Base-by-base conservation (phyloP, 1,140 invertebrate species). In the Gonatopus flavifemur region DNA sequence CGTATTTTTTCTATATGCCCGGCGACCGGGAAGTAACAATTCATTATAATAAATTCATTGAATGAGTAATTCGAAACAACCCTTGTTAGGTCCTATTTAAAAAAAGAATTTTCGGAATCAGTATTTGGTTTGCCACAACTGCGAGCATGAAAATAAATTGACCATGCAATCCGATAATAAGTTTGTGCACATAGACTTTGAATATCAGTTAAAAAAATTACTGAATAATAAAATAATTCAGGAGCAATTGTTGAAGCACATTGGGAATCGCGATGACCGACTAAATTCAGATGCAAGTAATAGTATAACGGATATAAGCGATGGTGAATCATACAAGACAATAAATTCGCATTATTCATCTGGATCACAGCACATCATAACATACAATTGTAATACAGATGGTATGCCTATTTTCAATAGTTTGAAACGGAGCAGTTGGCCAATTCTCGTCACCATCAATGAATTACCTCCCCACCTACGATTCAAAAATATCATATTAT, bases 141-240 rank as follows among this genome's bases (percentile, higher is more conserved):
- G n/a, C n/a, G n/a, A n/a, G n/a, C n/a, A n/a, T n/a, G n/a, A n/a
- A n/a, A n/a, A n/a, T n/a, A n/a, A n/a, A n/a, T n/a, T n/a, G n/a
- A n/a, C n/a, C n/a, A n/a, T n/a, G n/a, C n/a, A n/a, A n/a, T n/a
- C n/a, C n/a, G n/a, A n/a, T n/a, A 52, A 55, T 46, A 49, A 40
- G 35, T 55, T 59, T 28, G 19, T 53, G 7, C 28, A 22, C 12
- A 15, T 55, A 1, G 43, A 59, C 32, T 5, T 59, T 19, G 37
- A 52, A 38, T 52, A 61, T 54, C 59, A 57, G 48, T 19, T 61
- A 5, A 15, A 38, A 25, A 16, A 32, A 4, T 20, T 61, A 10
- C 42, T 61, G 13, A 30, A 12, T 12, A 33, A 49, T 35, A 15
- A 48, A 1, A 33, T 22, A 4, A 10, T 30, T 18, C 12, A 44